Conservation (phyloP, 2,797 vertebrate genomes). For the Chrysocyon brachyurus region DNA sequence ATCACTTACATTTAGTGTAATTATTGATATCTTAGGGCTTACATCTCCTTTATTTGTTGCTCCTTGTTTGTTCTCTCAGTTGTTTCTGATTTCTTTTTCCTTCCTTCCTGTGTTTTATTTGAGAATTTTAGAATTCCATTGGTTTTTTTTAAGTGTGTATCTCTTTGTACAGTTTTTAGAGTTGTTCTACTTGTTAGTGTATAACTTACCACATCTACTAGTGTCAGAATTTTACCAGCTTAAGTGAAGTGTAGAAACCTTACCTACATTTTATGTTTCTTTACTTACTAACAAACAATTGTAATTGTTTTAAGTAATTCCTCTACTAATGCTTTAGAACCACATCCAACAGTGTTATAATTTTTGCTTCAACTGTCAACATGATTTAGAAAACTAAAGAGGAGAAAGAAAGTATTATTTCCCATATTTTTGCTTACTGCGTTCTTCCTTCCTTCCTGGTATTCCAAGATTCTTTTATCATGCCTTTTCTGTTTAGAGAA, state of each 20-base stretch:
- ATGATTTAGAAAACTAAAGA: slow-evolving; percentile 19
- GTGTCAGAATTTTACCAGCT: not conserved
- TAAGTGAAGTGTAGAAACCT: not conserved
- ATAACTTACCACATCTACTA: not conserved
- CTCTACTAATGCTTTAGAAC: not conserved
- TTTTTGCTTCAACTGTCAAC: not conserved
- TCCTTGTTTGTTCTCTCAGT: not conserved
- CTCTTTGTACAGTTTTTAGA: not conserved
- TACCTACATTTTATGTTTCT: not conserved
- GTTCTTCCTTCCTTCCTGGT: not conserved
- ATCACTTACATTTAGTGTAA: not conserved
- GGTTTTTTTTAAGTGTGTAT: not conserved
- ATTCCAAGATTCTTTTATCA: not conserved
- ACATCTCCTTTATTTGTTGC: not conserved
- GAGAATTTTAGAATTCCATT: not conserved
- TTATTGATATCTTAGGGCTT: not conserved
- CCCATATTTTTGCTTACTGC: not conserved
- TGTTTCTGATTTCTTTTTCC: not conserved
- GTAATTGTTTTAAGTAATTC: not conserved
- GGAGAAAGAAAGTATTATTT: not conserved
- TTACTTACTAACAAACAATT: not conserved
- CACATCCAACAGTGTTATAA: not conserved
- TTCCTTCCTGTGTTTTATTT: not conserved
- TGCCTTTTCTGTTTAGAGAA: not conserved
- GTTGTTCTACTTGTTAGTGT: not conserved